Evolutionary conservation across 2,113 vertebrate genomes (phyloP).

Genomic region (Corynorhinus townsendii): DNA sequence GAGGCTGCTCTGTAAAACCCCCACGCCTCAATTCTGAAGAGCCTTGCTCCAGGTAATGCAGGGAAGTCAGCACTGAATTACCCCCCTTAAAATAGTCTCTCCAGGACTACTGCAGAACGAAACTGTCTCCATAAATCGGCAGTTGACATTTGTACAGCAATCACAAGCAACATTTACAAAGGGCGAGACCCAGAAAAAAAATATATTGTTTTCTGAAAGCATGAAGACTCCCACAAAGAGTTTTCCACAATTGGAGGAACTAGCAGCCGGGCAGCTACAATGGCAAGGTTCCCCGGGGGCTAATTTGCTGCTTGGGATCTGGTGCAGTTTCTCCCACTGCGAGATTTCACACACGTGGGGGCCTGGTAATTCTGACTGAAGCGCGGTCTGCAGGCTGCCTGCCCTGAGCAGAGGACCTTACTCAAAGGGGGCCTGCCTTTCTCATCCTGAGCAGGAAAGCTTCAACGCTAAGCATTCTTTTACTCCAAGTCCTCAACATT

Average conservation of each 20-base stretch:
- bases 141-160: background rate
- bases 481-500: background rate
- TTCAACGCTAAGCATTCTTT: background rate
- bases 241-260: conserved; percentile 4
- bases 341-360: background rate
- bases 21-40: background rate
- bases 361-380: background rate
- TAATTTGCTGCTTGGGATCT: background rate
- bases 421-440: background rate
- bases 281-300: background rate
- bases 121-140: conserved; percentile 25
- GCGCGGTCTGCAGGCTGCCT: background rate
- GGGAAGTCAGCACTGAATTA: background rate
- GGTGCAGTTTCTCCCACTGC: background rate
- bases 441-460: background rate
- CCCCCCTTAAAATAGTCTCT: background rate
- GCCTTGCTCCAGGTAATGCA: conserved; percentile 30
- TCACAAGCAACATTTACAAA: conserved; percentile 40
- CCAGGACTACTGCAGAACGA: conserved; percentile 7
- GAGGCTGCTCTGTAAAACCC: background rate
- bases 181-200: background rate
- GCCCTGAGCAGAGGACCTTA: background rate
- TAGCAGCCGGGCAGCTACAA: background rate
- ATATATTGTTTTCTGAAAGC: conserved; percentile 26
- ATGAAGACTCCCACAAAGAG: background rate